These are phyloP conservation scores for Drosophila guanche DNA, from an alignment of 1,140 invertebrate genomes.

Conservation along the genomic window DNA sequence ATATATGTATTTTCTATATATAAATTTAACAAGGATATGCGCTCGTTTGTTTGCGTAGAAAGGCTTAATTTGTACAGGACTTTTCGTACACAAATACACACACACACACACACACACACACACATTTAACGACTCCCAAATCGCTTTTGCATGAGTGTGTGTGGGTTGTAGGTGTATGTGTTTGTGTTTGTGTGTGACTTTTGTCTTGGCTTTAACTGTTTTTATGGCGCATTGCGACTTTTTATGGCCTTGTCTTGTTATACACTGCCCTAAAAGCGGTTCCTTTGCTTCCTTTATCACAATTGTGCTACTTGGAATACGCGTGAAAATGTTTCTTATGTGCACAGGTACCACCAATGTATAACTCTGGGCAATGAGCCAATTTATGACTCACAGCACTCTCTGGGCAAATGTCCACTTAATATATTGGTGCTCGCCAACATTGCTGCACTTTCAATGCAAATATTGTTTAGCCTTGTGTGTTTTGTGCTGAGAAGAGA, in stretches of 20 bases:
- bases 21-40: slow-evolving; percentile 56
- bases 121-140: slow-evolving; percentile 53
- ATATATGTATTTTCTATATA: slow-evolving; percentile 51
- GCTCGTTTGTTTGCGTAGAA: slow-evolving; percentile 79
- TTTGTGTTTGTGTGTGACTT: slow-evolving; percentile 62
- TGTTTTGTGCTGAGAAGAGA: too few species aligned
- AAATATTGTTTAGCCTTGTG: too few species aligned
- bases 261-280: slow-evolving; percentile 39
- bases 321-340: too few species aligned
- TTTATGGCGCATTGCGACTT: slow-evolving; percentile 81
- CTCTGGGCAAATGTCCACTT: too few species aligned
- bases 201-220: slow-evolving; percentile 81
- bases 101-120: slow-evolving; percentile 4
- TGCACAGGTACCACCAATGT: too few species aligned
- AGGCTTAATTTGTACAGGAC: slow-evolving; percentile 77
- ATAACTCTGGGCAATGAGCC: too few species aligned
- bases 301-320: too few species aligned
- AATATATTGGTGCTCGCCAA: too few species aligned
- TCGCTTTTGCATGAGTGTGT: slow-evolving; percentile 34
- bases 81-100: slow-evolving; percentile 19
- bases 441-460: too few species aligned
- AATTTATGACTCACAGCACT: too few species aligned
- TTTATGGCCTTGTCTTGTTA: slow-evolving; percentile 77
- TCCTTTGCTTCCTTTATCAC: too few species aligned
- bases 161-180: slow-evolving; percentile 2